Conservation (phyloP, 1,140 invertebrate genomes). For the Trachelipus rathkii region DNA sequence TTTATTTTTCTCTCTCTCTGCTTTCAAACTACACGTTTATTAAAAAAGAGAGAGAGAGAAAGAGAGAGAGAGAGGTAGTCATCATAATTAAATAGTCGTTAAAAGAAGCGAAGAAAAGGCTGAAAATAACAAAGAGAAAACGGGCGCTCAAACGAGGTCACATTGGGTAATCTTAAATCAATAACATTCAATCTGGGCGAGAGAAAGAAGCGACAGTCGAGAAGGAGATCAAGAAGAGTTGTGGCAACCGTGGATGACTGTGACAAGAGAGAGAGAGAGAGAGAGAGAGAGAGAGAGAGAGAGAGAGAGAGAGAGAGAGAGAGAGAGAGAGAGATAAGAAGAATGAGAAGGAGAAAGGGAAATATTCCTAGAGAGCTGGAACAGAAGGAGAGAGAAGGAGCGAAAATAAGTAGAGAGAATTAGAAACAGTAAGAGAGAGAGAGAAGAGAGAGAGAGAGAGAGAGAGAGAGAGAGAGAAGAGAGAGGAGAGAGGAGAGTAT, state of each 20-base stretch:
- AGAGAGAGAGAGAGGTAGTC: too few relatives aligned
- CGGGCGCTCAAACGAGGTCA: not conserved
- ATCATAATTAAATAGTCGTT: not conserved
- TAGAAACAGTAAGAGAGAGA: too few relatives aligned
- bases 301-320: not conserved
- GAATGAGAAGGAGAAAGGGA: not conserved
- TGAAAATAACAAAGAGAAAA: not conserved
- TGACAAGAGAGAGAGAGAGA: not conserved
- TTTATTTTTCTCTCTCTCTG: too few relatives aligned
- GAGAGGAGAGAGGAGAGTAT: too few relatives aligned
- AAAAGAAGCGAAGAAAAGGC: not conserved
- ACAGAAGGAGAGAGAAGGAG: too few relatives aligned
- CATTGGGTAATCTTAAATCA: slow-evolving; percentile 5
- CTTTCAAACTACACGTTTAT: too few relatives aligned
- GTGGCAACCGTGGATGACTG: not conserved
- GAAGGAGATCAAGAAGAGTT: slow-evolving; percentile 2
- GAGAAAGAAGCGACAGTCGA: slow-evolving; percentile 1
- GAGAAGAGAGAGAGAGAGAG: too few relatives aligned
- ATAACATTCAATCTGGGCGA: slow-evolving; percentile 7
- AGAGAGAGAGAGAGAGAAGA: too few relatives aligned
- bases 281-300: not conserved
- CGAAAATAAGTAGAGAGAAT: too few relatives aligned
- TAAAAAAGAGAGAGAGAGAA: too few relatives aligned
- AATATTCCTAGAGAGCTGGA: not conserved
- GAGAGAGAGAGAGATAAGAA: not conserved